These are phyloP conservation scores for Eupithecia dodoneata DNA, from an alignment of 2,888 invertebrate species.

Conservation along the genomic window DNA sequence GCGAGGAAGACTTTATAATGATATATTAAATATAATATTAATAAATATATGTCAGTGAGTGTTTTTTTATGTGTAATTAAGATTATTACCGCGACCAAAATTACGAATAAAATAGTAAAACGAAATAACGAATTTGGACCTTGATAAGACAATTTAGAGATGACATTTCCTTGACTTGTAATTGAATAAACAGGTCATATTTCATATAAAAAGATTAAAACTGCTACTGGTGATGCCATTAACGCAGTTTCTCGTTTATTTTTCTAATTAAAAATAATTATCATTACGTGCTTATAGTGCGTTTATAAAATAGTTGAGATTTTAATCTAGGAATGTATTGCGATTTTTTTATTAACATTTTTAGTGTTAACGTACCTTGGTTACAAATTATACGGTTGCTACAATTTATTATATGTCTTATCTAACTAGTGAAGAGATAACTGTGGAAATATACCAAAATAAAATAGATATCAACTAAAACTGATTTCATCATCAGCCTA, in stretches of 20 bases:
- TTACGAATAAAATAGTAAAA: constrained; percentile 23
- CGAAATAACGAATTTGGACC: background rate
- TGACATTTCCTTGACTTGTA: constrained; percentile 29
- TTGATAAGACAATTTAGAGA: constrained; percentile 29
- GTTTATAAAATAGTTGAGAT: constrained; percentile 37
- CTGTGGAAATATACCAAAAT: background rate
- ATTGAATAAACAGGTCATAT: constrained; percentile 34
- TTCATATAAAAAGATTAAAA: constrained; percentile 40
- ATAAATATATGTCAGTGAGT: constrained; percentile 21
- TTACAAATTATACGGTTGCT: constrained; percentile 24
- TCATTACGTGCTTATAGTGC: constrained; percentile 34
- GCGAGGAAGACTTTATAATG: constrained; percentile 38
- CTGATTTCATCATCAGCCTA: too few relatives aligned
- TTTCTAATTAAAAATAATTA: constrained; percentile 45
- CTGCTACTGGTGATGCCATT: constrained; percentile 41
- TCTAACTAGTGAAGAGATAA: background rate
- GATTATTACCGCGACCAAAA: constrained; percentile 48
- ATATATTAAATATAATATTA: background rate
- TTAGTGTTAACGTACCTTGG: constrained; percentile 24
- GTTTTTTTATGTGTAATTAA: constrained; percentile 49
- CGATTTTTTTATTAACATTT: constrained; percentile 37
- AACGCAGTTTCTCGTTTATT: constrained; percentile 40
- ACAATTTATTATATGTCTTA: background rate
- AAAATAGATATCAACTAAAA: background rate
- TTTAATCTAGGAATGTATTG: constrained; percentile 38